Base-by-base conservation (phyloP, 2,113 vertebrate species). In the Pangasianodon gigas region DNA sequence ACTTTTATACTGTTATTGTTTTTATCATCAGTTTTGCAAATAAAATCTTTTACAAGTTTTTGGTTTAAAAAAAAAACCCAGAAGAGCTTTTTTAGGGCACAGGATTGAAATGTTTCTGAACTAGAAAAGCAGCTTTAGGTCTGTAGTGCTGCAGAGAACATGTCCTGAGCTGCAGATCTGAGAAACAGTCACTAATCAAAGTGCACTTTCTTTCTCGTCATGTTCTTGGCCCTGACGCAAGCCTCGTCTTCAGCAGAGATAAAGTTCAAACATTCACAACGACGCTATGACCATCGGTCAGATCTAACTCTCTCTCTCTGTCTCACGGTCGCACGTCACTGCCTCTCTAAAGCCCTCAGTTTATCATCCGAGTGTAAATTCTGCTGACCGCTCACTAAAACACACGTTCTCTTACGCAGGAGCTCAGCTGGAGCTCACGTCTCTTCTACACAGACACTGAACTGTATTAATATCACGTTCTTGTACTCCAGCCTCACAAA, bases 291-390 rank as follows among this genome's bases (percentile, higher is more conserved):
- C 90, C 90, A 89, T 92, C 29, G 90, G 65, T 85, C 74, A 87
- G 90, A 91, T 67, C 86, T 71, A 89, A 65, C 65, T 1, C 65
- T 16, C n/a, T 16, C 65, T 16, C 65, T 16, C 65, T 16, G 88
- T 91, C 93, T 92, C 91, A 65, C 26, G 26, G 62, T 65, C 79
- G 86, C 88, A 65, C 26, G 26, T 65, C 62, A 65, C 8, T 65
- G 62, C 62, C 90, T 58, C 89, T 91, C 93, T 91, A 95, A 96
- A 95, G 96, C 94, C 87, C 95, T 94, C 96, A 96, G 97, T 94
- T 97, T 96, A 94, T 97, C 96, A 91, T 29, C 90, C 77, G 89
- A 93, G 92, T 93, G 90, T 94, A 94, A 94, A 93, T 94, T 91
- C 91, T 85, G 83, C 86, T 92, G 94, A 93, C 92, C 88, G 91